phyloP scores from a whole-genome alignment of 2,888 invertebrate genomes.

The Leptodirus hochenwartii region DNA sequence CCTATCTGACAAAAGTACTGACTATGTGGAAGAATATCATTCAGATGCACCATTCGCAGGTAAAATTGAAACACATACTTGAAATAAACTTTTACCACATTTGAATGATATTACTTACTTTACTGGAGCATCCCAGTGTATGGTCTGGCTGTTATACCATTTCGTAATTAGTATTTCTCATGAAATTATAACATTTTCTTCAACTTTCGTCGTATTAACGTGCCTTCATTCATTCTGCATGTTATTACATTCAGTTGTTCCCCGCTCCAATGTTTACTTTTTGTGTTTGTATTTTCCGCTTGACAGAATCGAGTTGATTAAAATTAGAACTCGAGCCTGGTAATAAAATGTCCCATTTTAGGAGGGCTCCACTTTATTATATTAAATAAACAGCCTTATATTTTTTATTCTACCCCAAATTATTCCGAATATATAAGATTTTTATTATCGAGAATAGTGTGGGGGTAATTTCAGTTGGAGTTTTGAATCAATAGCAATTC shows the following conservation, averaged over 20 bases:
- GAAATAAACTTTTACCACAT: no score
- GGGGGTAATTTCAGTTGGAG: no score
- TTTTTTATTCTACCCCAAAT: neutral
- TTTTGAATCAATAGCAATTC: slow-evolving; percentile 1
- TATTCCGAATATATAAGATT: neutral
- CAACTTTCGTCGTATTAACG: no score
- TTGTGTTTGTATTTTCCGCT: slow-evolving; percentile 11
- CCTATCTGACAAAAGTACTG: slow-evolving; percentile 57
- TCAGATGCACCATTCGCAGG: slow-evolving; percentile 77
- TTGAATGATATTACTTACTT: no score
- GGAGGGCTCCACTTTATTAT: neutral
- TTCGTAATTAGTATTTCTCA: no score
- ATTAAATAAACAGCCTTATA: neutral
- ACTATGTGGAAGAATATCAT: slow-evolving; percentile 71
- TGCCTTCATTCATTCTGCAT: slow-evolving; percentile 11
- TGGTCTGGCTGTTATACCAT: no score
- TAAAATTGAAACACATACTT: slow-evolving; percentile 28
- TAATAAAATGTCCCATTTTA: slow-evolving; percentile 2
- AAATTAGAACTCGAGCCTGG: slow-evolving; percentile 10
- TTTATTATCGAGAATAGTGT: no score
- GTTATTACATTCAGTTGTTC: slow-evolving; percentile 12
- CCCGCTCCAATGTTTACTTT: slow-evolving; percentile 12
- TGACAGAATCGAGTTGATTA: slow-evolving; percentile 11
- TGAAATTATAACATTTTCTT: no score
- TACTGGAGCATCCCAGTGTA: no score